Percentiles rank a stretch among this genome's conserved stretches.
Conservation (phyloP, 2,113 vertebrate genomes). For the Nyctereutes procyonoides region DNA sequence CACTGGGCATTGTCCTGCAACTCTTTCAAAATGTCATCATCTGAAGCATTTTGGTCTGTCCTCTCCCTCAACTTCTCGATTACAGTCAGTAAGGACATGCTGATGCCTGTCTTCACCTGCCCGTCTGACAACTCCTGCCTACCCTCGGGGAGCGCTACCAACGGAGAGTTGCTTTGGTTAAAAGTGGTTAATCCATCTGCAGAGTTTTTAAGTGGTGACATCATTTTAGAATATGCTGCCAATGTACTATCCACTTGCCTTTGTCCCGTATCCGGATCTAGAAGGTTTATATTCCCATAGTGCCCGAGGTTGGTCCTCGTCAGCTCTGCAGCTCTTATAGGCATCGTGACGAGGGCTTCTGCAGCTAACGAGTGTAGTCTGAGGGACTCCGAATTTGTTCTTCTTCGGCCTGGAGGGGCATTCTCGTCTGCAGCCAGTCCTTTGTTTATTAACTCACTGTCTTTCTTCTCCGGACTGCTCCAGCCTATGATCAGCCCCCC, state of each 20-base stretch:
- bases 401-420: slow-evolving; percentile 92
- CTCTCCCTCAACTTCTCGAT: slow-evolving; percentile 96
- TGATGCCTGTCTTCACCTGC: slow-evolving; percentile 95
- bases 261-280: slow-evolving; percentile 86
- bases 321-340: slow-evolving; percentile 92
- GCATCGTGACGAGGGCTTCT: slow-evolving; percentile 97
- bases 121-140: slow-evolving; percentile 88
- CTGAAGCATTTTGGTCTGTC: slow-evolving; percentile 96
- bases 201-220: slow-evolving; percentile 82
- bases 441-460: slow-evolving; percentile 81
- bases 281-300: slow-evolving; percentile 73
- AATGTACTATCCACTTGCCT: slow-evolving; percentile 80
- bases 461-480: slow-evolving; percentile 85
- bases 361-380: slow-evolving; percentile 96
- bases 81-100: slow-evolving; percentile 96
- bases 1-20: slow-evolving; percentile 96
- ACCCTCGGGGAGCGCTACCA: slow-evolving; percentile 87
- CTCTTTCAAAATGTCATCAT: slow-evolving; percentile 97
- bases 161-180: slow-evolving; percentile 84
- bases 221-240: slow-evolving; percentile 78
- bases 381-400: slow-evolving; percentile 97
- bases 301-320: slow-evolving; percentile 85
- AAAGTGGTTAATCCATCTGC: slow-evolving; percentile 80
- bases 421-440: slow-evolving; percentile 90
- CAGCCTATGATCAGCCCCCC: slow-evolving; percentile 89